phyloP scores from a whole-genome alignment of 2,113 vertebrate species.

The Abramis brama region DNA sequence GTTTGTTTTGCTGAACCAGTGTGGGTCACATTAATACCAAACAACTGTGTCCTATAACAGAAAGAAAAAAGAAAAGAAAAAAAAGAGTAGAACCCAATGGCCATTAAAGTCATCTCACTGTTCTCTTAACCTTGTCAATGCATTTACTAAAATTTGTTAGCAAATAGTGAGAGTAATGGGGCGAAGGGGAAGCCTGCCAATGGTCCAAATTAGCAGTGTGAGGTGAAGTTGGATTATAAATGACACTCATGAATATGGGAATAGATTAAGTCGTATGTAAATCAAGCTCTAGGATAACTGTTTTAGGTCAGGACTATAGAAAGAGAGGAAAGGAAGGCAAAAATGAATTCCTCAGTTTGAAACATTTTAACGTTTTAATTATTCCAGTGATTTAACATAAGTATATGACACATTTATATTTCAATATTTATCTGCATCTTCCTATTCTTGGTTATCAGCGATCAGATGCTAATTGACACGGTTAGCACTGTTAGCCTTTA shows the following conservation, averaged over 20 bases:
- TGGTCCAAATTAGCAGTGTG: neutral
- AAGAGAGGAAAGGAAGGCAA: too few relatives aligned
- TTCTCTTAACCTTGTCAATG: neutral
- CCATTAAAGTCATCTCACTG: neutral
- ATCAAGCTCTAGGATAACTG: neutral
- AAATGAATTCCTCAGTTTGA: neutral
- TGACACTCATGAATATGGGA: neutral
- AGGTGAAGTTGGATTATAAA: neutral
- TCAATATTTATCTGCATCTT: neutral
- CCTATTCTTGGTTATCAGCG: neutral
- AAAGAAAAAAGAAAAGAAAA: neutral
- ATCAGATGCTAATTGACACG: neutral
- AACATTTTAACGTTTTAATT: neutral
- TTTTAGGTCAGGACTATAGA: too few relatives aligned
- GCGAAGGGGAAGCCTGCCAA: neutral
- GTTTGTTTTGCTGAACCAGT: conserved; percentile 10
- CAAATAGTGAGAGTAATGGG: neutral
- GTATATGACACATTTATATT: neutral
- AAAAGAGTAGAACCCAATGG: neutral
- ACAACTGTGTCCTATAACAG: neutral
- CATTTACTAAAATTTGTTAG: neutral
- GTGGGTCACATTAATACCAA: neutral
- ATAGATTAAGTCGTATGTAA: neutral
- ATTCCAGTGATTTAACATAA: neutral
- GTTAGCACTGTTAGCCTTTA: neutral